Percentiles rank a stretch among this genome's conserved stretches.
Evolutionary conservation across 2,113 vertebrate species (phyloP).

Genomic region (Sitta europaea): DNA sequence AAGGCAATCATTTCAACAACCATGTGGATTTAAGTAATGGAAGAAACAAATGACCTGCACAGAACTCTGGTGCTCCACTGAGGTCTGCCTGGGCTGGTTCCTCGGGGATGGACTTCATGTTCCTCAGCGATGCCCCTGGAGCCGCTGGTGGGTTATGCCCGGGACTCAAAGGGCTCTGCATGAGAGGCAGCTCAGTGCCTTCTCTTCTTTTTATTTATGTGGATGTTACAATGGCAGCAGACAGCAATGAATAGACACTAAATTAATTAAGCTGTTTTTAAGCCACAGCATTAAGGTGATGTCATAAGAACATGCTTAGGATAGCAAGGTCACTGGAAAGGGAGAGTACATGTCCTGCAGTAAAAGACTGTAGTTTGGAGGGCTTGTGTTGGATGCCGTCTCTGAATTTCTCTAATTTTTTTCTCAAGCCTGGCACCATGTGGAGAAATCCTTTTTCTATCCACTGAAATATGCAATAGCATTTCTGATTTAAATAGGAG

Average conservation of each 20-base stretch:
- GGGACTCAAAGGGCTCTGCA: conserved; percentile 44
- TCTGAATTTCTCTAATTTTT: not conserved
- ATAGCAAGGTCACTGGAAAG: conserved; percentile 63
- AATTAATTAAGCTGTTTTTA: conserved; percentile 47
- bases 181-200: not conserved
- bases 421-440: not conserved
- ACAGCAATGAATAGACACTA: conserved; percentile 11
- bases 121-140: conserved; percentile 1
- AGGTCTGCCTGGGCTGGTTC: conserved; percentile 34
- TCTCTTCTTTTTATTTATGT: conserved; percentile 52
- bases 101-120: conserved; percentile 61
- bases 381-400: not conserved
- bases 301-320: conserved; percentile 67
- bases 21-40: not conserved
- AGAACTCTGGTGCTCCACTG: conserved; percentile 46
- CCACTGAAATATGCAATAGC: not conserved
- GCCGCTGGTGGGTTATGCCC: not conserved
- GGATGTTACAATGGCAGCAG: conserved; percentile 20
- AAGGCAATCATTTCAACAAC: not conserved
- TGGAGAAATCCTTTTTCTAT: not conserved
- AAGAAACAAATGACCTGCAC: conserved; percentile 55
- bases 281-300: conserved; percentile 65
- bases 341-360: not conserved
- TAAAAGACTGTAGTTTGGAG: not conserved
- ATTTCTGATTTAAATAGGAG: not conserved